These are phyloP conservation scores for Corynorhinus townsendii DNA, from an alignment of 2,113 vertebrate genomes.

Conservation along the genomic window DNA sequence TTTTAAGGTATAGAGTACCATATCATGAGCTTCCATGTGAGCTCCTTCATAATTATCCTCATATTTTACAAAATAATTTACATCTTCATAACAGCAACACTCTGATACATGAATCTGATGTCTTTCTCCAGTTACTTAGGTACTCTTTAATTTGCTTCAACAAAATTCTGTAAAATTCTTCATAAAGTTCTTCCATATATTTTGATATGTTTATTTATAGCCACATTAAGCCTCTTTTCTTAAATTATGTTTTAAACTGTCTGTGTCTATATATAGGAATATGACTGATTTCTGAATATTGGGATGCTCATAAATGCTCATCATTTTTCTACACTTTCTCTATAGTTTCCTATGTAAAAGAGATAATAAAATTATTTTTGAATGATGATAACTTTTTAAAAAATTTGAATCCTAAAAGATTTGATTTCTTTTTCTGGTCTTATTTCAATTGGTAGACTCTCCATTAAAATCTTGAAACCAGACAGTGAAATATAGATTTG, in stretches of 20 bases:
- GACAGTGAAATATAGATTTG: not conserved
- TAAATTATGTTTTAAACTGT: not conserved
- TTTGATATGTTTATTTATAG: not conserved
- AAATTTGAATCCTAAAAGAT: not conserved
- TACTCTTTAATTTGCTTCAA: not conserved
- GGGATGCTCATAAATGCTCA: not conserved
- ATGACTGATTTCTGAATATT: not conserved
- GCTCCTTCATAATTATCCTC: not conserved
- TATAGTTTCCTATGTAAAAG: not conserved
- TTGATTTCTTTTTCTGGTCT: not conserved
- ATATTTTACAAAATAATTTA: slow-evolving; percentile 6
- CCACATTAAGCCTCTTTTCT: not conserved
- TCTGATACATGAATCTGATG: not conserved
- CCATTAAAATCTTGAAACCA: not conserved
- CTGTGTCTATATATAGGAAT: not conserved
- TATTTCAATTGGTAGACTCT: not conserved
- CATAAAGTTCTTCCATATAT: not conserved
- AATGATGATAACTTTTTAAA: not conserved
- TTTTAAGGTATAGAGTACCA: not conserved
- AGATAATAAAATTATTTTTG: not conserved
- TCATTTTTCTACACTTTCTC: not conserved
- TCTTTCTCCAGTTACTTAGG: not conserved
- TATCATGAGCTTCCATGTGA: not conserved
- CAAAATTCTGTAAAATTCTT: not conserved
- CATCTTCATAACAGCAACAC: not conserved